phyloP scores from a whole-genome alignment of 2,797 vertebrate species.

The Sphenopsis melanotis region DNA sequence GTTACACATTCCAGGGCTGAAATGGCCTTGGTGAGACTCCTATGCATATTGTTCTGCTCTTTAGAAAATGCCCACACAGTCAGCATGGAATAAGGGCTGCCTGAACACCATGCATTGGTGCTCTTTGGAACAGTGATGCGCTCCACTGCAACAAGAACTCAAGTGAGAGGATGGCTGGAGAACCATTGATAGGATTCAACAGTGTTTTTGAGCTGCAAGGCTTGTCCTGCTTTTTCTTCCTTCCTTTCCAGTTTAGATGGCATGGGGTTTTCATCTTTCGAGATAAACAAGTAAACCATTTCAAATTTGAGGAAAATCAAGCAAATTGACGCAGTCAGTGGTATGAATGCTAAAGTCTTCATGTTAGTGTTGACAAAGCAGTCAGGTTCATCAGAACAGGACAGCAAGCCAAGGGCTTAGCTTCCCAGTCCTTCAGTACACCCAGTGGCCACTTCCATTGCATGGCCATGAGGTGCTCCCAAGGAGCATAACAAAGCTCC shows the following conservation, averaged over 20 bases:
- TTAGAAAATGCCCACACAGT: background rate
- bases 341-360: background rate
- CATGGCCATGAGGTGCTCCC: fast-evolving
- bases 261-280: background rate
- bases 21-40: background rate
- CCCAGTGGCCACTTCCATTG: fast-evolving
- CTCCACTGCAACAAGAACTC: background rate
- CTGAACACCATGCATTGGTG: background rate
- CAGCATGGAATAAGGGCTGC: background rate
- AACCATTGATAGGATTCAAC: background rate
- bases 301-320: background rate
- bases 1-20: background rate
- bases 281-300: background rate
- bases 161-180: background rate
- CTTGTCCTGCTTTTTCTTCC: background rate
- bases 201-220: background rate
- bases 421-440: background rate
- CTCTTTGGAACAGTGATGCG: background rate
- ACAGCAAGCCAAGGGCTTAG: background rate
- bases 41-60: background rate
- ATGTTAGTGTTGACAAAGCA: background rate
- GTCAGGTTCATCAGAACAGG: background rate
- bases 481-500: background rate
- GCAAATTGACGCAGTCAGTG: background rate
- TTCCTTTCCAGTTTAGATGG: background rate